These are phyloP conservation scores for Onchidella celtica DNA, from an alignment of 2,888 invertebrate species.

Conservation along the genomic window DNA sequence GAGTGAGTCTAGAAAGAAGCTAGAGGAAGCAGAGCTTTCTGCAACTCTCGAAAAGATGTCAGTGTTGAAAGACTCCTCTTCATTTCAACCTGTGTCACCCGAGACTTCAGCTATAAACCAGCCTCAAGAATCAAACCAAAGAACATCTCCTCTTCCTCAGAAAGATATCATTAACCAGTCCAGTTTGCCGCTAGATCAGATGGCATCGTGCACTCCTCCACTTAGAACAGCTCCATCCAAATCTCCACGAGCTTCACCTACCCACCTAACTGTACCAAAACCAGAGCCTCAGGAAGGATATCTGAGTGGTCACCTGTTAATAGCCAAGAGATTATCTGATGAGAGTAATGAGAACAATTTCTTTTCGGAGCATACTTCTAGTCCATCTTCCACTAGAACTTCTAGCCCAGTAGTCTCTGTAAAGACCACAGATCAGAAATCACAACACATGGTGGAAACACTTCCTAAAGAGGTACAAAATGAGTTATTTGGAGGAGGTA, in stretches of 20 bases:
- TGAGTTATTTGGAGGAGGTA: neutral
- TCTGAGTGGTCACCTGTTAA: slow-evolving; percentile 79
- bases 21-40: slow-evolving; percentile 48
- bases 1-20: slow-evolving; percentile 50
- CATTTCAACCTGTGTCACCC: neutral
- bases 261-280: slow-evolving; percentile 41
- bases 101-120: neutral
- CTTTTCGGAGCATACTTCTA: slow-evolving; percentile 47
- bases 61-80: neutral
- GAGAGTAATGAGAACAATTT: slow-evolving; percentile 76
- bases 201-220: slow-evolving; percentile 35
- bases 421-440: slow-evolving; percentile 23
- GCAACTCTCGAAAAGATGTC: slow-evolving; percentile 18
- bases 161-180: slow-evolving; percentile 1
- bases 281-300: slow-evolving; percentile 51
- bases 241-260: slow-evolving; percentile 43
- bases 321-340: slow-evolving; percentile 80
- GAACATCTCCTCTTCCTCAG: slow-evolving; percentile 17
- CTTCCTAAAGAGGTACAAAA: neutral
- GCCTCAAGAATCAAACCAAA: neutral
- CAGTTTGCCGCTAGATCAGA: neutral
- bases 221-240: neutral
- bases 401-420: slow-evolving; percentile 28
- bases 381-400: slow-evolving; percentile 41
- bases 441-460: neutral